Base-by-base conservation (phyloP, 2,797 vertebrate genomes). In the Liparis tanakae region DNA sequence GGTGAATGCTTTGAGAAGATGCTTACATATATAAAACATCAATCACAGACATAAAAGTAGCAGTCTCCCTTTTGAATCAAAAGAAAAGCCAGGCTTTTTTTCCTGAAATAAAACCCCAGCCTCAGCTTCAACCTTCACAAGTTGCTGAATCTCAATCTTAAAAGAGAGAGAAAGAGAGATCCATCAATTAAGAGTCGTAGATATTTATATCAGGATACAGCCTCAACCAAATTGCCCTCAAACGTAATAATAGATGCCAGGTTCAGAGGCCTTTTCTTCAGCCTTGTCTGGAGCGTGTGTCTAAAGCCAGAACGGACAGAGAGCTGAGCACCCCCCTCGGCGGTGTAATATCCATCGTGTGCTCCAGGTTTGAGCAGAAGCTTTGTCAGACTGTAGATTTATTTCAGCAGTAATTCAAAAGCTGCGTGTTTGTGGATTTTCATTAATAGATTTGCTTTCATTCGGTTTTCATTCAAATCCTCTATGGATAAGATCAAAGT, bases 361-460 rank as follows among this genome's bases (percentile, higher is more conserved):
- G 22, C 17, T 15, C 25, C 39, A 50, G 20, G n/a, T 15, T 18
- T 51, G 6, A 18, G 36, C n/a, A 60, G 17, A 7, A 57, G 37
- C 62, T 54, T 5, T 8, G 12, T 72, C 69, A 39, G 25, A 36
- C 50, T 34, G 22, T 15, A 8, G 39, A 17, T 82, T 67, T 72
- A 67, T 70, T 70, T 7, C 43, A 46, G 65, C 39, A 44, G 37
- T 34, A 59, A 39, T 58, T 66, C 58, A 37, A 33, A 62, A 22
- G 15, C 43, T 56, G 18, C 54, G n/a, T 25, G 48, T 62, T 53
- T 55, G 34, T 13, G 36, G 36, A 67, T 72, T 82, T 79, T 54
- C 9, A 25, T 61, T 8, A 65, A 70, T 34, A 36, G 7, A 17
- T 70, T 43, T 37, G 34, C 10, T 51, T 71, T 43, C 14, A 66